Evolutionary conservation across 2,797 vertebrate genomes (phyloP).

Genomic region (Chanos chanos): DNA sequence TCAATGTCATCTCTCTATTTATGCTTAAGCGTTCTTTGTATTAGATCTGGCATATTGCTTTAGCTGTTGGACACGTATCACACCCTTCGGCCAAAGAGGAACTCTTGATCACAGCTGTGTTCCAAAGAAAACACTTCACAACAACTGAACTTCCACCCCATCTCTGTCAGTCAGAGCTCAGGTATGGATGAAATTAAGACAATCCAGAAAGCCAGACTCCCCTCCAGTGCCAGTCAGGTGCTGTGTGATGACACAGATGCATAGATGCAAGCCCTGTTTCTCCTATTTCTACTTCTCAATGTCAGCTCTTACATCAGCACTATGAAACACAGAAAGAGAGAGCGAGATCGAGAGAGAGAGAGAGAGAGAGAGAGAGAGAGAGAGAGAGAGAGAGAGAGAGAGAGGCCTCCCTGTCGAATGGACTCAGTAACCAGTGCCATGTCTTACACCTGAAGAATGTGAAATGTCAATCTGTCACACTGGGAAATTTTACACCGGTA

Average conservation of each 20-base stretch:
- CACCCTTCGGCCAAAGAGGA: neutral
- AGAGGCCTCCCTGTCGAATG: neutral
- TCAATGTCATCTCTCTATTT: slow-evolving; percentile 9
- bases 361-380: too few species aligned
- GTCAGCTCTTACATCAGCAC: neutral
- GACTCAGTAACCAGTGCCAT: slow-evolving; percentile 8
- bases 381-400: too few species aligned
- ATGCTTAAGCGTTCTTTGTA: neutral
- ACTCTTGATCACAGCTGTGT: neutral
- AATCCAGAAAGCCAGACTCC: neutral
- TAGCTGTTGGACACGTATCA: neutral
- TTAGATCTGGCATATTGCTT: slow-evolving; percentile 10
- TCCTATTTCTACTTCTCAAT: too few species aligned
- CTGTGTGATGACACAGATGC: too few species aligned
- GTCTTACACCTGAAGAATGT: slow-evolving; percentile 5
- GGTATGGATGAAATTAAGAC: slow-evolving; percentile 10
- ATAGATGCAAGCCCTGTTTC: too few species aligned
- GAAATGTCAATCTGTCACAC: neutral
- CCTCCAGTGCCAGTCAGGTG: slow-evolving; percentile 14
- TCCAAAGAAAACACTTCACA: slow-evolving; percentile 26
- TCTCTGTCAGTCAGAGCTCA: neutral
- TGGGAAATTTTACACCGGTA: too few species aligned
- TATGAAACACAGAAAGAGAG: neutral
- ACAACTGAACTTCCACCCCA: neutral
- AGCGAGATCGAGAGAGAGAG: too few species aligned